Percentiles rank a stretch among this genome's conserved stretches.
Conservation (phyloP, 2,888 invertebrate species). For the Trissolcus japonicus region DNA sequence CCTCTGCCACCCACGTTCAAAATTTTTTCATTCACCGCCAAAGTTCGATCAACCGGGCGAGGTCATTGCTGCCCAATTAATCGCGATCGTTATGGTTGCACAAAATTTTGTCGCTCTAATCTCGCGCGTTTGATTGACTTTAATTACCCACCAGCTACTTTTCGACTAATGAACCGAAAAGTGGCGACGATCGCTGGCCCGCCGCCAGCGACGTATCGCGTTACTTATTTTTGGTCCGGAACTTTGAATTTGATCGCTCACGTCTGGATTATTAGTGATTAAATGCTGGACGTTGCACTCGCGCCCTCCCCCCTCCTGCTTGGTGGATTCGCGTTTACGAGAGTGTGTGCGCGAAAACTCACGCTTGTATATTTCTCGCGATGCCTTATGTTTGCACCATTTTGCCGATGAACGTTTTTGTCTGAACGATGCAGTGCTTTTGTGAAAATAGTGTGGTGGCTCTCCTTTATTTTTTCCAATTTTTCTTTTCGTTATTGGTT, state of each 20-base stretch:
- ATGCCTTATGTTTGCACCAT: too few relatives aligned
- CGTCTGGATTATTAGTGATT: constrained; percentile 40
- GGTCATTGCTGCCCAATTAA: too few relatives aligned
- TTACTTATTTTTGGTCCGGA: constrained; percentile 38
- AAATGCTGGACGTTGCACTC: constrained; percentile 21
- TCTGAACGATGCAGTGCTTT: too few relatives aligned
- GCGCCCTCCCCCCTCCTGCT: neutral
- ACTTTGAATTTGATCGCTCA: constrained; percentile 33
- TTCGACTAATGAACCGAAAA: constrained; percentile 8
- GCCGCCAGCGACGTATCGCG: constrained; percentile 29
- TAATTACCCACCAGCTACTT: neutral
- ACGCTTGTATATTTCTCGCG: too few relatives aligned
- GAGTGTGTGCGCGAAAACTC: neutral
- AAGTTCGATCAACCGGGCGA: neutral
- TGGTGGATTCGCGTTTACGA: constrained; percentile 23
- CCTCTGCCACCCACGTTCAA: neutral
- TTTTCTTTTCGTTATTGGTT: neutral
- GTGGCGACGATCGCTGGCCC: constrained; percentile 24
- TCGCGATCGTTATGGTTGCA: neutral
- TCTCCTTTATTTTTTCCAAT: too few relatives aligned
- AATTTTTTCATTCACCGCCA: neutral
- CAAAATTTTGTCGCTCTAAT: constrained; percentile 1
- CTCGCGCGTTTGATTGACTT: constrained; percentile 1
- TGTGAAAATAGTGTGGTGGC: too few relatives aligned
- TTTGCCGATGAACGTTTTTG: too few relatives aligned